These are phyloP conservation scores for Triplophysa dalaica DNA, from an alignment of 2,113 vertebrate genomes.

Conservation along the genomic window DNA sequence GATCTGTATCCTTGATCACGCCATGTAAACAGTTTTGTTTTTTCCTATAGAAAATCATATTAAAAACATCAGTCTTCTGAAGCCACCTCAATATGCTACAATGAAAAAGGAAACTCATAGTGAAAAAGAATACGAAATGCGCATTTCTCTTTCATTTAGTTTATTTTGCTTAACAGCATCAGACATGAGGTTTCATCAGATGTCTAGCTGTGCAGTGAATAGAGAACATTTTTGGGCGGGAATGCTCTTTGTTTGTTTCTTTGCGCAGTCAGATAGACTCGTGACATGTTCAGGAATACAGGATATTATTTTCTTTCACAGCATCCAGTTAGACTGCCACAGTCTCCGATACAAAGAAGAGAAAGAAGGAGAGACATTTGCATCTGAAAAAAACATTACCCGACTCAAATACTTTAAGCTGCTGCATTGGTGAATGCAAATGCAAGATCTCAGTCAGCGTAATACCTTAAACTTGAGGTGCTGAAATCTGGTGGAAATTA, in stretches of 20 bases:
- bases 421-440: not conserved
- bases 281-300: constrained; percentile 27
- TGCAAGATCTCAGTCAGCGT: constrained; percentile 15
- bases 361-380: constrained; percentile 37
- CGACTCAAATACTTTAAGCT: constrained; percentile 32
- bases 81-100: constrained; percentile 10
- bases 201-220: not conserved
- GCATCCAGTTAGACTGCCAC: constrained; percentile 43
- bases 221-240: not conserved
- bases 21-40: not conserved
- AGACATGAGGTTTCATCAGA: not conserved
- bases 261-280: constrained; percentile 27
- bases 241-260: not conserved
- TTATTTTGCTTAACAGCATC: not conserved
- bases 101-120: not conserved
- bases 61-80: not conserved
- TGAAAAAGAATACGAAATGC: too few species aligned
- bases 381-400: constrained; percentile 50
- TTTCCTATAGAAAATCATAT: constrained; percentile 4
- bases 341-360: constrained; percentile 28
- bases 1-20: not conserved
- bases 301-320: constrained; percentile 45
- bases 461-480: not conserved
- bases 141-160: not conserved
- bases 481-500: not conserved